Evolutionary conservation across 2,888 invertebrate genomes (phyloP).

Genomic region (Stenodema calcarata): DNA sequence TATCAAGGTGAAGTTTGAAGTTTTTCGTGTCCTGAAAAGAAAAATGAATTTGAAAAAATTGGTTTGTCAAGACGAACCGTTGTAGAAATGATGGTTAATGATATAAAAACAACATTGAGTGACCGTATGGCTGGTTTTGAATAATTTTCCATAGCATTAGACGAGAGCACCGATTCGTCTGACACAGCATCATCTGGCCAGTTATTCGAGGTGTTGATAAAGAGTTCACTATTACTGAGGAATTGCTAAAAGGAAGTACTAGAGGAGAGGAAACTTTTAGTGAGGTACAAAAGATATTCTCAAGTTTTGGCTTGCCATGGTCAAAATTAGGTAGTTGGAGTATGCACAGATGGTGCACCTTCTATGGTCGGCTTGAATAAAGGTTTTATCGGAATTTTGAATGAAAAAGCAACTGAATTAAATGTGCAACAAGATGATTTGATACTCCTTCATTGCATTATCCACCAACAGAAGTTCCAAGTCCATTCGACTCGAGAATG

Average conservation of each 20-base stretch:
- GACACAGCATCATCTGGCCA: too few relatives aligned
- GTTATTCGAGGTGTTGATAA: too few relatives aligned
- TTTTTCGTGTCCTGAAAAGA: constrained; percentile 33
- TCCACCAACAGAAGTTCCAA: not conserved
- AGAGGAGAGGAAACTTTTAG: not conserved
- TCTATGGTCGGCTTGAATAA: too few relatives aligned
- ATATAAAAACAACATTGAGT: constrained; percentile 26
- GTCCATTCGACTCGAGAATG: not conserved
- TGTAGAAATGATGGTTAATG: constrained; percentile 29
- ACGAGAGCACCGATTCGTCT: too few relatives aligned
- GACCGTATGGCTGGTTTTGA: too few relatives aligned
- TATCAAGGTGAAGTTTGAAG: constrained; percentile 6
- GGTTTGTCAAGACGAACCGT: constrained; percentile 22
- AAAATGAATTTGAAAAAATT: constrained; percentile 19
- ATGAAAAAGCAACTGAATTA: too few relatives aligned
- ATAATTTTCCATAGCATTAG: too few relatives aligned
- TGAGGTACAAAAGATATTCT: not conserved
- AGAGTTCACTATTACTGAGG: not conserved
- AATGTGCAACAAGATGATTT: too few relatives aligned
- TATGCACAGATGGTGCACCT: constrained; percentile 19
- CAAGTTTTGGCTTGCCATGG: not conserved
- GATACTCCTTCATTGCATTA: too few relatives aligned
- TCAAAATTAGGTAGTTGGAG: constrained; percentile 15
- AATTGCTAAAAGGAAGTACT: not conserved
- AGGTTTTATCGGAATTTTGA: too few relatives aligned